Percentiles rank a stretch among this genome's conserved stretches.
phyloP scores from a whole-genome alignment of 2,888 invertebrate species.

The Temnothorax rugatulus region DNA sequence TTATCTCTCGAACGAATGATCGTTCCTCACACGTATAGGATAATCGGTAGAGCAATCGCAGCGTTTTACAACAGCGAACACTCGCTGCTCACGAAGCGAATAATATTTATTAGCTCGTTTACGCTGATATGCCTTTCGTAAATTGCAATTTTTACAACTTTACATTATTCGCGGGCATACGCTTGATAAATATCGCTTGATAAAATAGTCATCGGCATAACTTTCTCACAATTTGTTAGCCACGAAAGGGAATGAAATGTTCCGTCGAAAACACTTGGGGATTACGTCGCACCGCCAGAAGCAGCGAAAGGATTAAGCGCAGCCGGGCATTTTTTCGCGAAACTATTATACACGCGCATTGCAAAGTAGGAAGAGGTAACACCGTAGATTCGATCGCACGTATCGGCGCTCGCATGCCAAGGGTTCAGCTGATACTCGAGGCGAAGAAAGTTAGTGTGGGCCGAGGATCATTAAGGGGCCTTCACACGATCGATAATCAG shows the following conservation, averaged over 20 bases:
- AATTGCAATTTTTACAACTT: conserved; percentile 12
- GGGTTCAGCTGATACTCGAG: conserved; percentile 67
- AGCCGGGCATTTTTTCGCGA: background rate
- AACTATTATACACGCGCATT: background rate
- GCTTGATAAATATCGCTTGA: background rate
- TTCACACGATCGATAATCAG: conserved; percentile 17
- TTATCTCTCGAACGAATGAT: conserved; percentile 9
- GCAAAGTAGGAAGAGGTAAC: conserved; percentile 44
- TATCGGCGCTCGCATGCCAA: conserved; percentile 41
- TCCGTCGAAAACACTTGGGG: background rate
- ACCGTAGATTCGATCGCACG: conserved; percentile 52
- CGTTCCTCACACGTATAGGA: background rate
- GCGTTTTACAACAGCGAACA: background rate
- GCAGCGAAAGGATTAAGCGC: conserved; percentile 45
- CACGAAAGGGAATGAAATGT: background rate
- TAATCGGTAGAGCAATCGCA: background rate
- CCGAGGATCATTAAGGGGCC: conserved; percentile 53
- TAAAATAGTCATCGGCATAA: conserved; percentile 3
- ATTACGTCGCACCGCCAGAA: conserved; percentile 37
- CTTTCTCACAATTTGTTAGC: conserved; percentile 33
- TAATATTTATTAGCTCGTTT: background rate
- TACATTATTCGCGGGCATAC: background rate
- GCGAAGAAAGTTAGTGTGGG: conserved; percentile 73
- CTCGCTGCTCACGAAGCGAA: background rate
- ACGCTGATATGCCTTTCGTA: background rate